phyloP scores from a whole-genome alignment of 2,113 vertebrate species.

The Anoura caudifer region DNA sequence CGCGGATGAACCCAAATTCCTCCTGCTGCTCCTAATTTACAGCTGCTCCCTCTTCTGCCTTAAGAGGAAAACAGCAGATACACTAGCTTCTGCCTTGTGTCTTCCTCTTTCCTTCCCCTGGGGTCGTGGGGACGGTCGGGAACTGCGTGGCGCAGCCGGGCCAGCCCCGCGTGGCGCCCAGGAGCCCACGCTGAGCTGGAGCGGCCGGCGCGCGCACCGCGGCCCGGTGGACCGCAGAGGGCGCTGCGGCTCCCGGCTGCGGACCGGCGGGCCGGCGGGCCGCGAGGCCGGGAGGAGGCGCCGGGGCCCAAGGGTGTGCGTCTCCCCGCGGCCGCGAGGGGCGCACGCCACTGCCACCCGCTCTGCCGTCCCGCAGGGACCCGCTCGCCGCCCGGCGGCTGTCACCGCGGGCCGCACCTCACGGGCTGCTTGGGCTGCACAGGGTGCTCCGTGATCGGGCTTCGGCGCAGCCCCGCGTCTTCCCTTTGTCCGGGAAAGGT shows the following conservation, averaged over 20 bases:
- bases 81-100: not conserved
- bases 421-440: not conserved
- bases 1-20: not conserved
- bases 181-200: not conserved
- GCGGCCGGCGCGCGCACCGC: not conserved
- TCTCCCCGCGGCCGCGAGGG: constrained; percentile 42
- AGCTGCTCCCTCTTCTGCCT: not conserved
- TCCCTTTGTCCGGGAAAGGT: constrained; percentile 65
- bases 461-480: not conserved
- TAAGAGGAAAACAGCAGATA: not conserved
- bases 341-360: constrained; percentile 35
- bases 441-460: not conserved
- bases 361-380: not conserved
- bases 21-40: not conserved
- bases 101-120: accelerated
- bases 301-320: constrained; percentile 35
- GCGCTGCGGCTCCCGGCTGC: constrained; percentile 19
- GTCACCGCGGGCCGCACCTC: constrained; percentile 7
- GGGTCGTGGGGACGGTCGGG: accelerated
- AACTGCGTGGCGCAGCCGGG: not conserved
- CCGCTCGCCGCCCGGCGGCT: not conserved
- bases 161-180: no score
- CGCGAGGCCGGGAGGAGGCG: constrained; percentile 41
- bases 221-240: constrained; percentile 35
- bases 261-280: not conserved